phyloP scores from a whole-genome alignment of 2,888 invertebrate species.

The Tetropium fuscum region DNA sequence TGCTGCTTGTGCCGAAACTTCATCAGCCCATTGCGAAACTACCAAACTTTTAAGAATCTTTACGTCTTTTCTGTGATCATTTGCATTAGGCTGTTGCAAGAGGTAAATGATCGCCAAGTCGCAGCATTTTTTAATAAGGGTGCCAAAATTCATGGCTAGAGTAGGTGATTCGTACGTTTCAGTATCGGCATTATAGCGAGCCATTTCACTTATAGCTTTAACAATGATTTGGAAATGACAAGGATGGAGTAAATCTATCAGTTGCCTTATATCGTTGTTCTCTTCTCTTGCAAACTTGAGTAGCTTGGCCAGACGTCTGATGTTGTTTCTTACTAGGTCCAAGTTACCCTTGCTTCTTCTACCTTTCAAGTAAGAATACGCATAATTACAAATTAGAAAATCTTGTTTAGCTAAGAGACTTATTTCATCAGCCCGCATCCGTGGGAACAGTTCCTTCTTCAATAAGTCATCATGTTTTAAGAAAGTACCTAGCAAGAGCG shows the following conservation, averaged over 20 bases:
- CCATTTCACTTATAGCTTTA: no score
- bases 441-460: conserved; percentile 32
- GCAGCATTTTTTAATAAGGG: no score
- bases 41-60: no score
- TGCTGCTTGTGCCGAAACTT: conserved; percentile 46
- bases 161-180: no score
- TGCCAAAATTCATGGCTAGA: no score
- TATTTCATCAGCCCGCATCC: conserved; percentile 37
- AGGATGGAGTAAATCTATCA: background rate
- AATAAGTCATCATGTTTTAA: conserved; percentile 33
- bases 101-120: no score
- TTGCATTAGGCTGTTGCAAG: no score
- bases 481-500: conserved; percentile 24
- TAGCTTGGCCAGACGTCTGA: conserved; percentile 29
- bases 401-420: conserved; percentile 34
- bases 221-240: no score
- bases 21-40: conserved; percentile 48
- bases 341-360: conserved; percentile 39
- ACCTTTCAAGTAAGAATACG: conserved; percentile 40
- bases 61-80: no score
- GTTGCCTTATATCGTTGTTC: background rate
- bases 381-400: conserved; percentile 36
- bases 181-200: no score
- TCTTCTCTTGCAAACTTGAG: background rate
- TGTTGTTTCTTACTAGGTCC: conserved; percentile 34